Conservation (phyloP, 1,140 invertebrate species). For the Araneus ventricosus region DNA sequence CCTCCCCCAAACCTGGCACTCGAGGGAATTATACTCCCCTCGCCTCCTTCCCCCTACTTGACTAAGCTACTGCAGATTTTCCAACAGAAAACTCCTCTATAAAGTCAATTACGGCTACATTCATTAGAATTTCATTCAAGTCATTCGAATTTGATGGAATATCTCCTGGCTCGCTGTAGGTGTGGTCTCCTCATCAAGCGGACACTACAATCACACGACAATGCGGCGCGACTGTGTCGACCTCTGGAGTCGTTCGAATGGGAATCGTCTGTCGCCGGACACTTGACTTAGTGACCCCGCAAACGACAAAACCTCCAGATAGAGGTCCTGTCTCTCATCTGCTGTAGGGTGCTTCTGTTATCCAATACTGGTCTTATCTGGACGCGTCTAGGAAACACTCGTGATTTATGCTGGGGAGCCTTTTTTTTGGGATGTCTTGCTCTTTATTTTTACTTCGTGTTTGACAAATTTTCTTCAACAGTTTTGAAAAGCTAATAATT, state of each 20-base stretch:
- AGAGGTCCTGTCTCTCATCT: conserved; percentile 7
- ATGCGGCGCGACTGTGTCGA: conserved; percentile 32
- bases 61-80: too few relatives aligned
- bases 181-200: conserved; percentile 9
- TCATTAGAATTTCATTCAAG: too few relatives aligned
- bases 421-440: background rate
- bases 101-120: too few relatives aligned
- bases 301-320: background rate
- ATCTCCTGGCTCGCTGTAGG: background rate
- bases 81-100: too few relatives aligned
- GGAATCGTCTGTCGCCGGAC: conserved; percentile 65
- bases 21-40: too few relatives aligned
- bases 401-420: background rate
- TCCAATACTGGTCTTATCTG: conserved; percentile 23
- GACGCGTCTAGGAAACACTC: background rate
- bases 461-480: too few relatives aligned
- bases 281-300: conserved; percentile 52
- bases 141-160: background rate
- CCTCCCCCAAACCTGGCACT: too few relatives aligned
- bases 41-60: too few relatives aligned
- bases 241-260: conserved; percentile 39
- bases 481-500: too few relatives aligned
- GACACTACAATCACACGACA: conserved; percentile 40
- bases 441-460: too few relatives aligned
- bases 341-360: background rate